phyloP scores from a whole-genome alignment of 1,140 invertebrate species.

The Drosophila sp. region DNA sequence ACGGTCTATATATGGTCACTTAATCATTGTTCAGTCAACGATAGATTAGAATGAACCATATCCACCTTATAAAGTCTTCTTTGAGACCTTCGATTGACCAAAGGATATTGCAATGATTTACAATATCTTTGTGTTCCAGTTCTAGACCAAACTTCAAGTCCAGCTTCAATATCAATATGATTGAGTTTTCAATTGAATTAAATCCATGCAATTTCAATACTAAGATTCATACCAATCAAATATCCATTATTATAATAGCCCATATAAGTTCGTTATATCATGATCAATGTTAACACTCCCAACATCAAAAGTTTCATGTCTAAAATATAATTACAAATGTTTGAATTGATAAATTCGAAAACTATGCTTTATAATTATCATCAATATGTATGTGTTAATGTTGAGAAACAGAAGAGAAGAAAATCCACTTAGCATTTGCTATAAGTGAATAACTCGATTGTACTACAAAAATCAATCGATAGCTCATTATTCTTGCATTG shows the following conservation, averaged over 20 bases:
- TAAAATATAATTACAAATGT: no score
- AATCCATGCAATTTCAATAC: no score
- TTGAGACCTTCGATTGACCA: no score
- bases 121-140: no score
- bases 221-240: no score
- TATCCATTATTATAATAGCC: no score
- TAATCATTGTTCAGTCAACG: conserved; percentile 1
- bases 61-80: background rate
- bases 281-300: no score
- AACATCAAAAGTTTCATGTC: no score
- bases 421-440: background rate
- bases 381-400: background rate
- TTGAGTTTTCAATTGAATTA: background rate
- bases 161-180: background rate
- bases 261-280: no score
- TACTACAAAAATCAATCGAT: conserved; percentile 9
- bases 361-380: no score
- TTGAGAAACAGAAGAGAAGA: background rate
- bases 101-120: no score
- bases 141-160: background rate
- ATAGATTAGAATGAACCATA: conserved; percentile 4
- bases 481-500: conserved; percentile 8
- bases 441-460: conserved; percentile 17
- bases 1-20: background rate
- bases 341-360: no score